Conservation (phyloP, 1,140 invertebrate species). For the Asobara japonica region DNA sequence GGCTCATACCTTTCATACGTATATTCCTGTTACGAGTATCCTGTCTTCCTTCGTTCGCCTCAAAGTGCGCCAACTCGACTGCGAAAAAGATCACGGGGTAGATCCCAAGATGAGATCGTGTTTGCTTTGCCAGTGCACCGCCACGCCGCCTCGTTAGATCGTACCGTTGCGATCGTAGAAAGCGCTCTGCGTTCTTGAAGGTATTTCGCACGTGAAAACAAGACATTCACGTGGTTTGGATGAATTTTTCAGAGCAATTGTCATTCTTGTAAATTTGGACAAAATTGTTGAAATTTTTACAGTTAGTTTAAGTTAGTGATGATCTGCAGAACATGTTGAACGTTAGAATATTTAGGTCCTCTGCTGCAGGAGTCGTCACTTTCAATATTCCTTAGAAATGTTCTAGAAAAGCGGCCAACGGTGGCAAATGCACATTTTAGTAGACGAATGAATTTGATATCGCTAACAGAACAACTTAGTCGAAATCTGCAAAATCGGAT, state of each 20-base stretch:
- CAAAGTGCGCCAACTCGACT: not conserved
- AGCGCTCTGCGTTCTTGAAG: not conserved
- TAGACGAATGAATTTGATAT: no score
- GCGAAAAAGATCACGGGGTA: slow-evolving; percentile 42
- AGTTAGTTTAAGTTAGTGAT: no score
- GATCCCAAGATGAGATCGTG: slow-evolving; percentile 53
- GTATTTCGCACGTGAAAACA: slow-evolving; percentile 31
- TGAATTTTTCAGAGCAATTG: not conserved
- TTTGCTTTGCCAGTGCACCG: slow-evolving; percentile 50
- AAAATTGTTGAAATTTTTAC: no score
- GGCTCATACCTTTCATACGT: slow-evolving; percentile 13
- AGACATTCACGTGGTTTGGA: not conserved
- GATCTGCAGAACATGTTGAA: no score
- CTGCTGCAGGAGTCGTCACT: no score
- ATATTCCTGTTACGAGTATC: slow-evolving; percentile 21
- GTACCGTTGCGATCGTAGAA: slow-evolving; percentile 6
- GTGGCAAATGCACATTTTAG: no score
- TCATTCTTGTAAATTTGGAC: not conserved
- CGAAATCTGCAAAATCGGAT: no score
- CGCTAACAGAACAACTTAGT: no score
- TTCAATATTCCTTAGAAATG: no score
- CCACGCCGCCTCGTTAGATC: slow-evolving; percentile 41
- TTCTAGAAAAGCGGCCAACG: no score
- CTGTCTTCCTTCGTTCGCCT: slow-evolving; percentile 15
- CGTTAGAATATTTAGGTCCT: no score